Conservation (phyloP, 2,888 invertebrate species). For the Drosophila nr. medialis region DNA sequence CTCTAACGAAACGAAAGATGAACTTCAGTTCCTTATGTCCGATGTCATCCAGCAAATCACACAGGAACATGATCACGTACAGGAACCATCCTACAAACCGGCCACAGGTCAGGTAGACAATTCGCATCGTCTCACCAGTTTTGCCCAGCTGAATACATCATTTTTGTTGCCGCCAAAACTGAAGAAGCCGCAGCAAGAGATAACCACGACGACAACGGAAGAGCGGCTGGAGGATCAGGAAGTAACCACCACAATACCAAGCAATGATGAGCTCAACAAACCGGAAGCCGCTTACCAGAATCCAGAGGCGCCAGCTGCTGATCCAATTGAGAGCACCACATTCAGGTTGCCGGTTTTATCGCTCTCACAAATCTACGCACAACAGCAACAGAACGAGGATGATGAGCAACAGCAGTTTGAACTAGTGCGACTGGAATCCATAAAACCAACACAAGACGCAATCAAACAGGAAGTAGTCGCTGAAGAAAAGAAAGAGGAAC, state of each 20-base stretch:
- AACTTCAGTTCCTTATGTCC: slow-evolving; percentile 82
- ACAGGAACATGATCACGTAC: slow-evolving; percentile 22
- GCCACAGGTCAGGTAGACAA: slow-evolving; percentile 29
- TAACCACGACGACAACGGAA: slow-evolving; percentile 9
- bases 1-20: slow-evolving; percentile 80
- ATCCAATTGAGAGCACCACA: slow-evolving; percentile 53
- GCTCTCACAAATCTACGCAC: slow-evolving; percentile 70
- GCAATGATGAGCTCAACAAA: slow-evolving; percentile 48
- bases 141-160: slow-evolving; percentile 81
- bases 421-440: slow-evolving; percentile 42
- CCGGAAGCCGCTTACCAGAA: slow-evolving; percentile 49
- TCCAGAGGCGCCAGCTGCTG: slow-evolving; percentile 2
- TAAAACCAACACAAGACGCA: slow-evolving; percentile 38
- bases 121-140: slow-evolving; percentile 78
- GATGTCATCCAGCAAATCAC: slow-evolving; percentile 83
- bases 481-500: slow-evolving; percentile 2
- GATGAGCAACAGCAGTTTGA: slow-evolving; percentile 63
- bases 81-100: slow-evolving; percentile 37
- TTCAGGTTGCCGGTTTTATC: slow-evolving; percentile 60
- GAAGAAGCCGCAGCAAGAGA: slow-evolving; percentile 8
- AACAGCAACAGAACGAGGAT: slow-evolving; percentile 72
- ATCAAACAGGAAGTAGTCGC: slow-evolving; percentile 46
- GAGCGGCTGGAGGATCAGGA: slow-evolving; percentile 29
- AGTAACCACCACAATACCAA: slow-evolving; percentile 52
- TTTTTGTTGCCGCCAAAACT: slow-evolving; percentile 63